Base-by-base conservation (phyloP, 2,888 invertebrate species). In the Volucella inanis region DNA sequence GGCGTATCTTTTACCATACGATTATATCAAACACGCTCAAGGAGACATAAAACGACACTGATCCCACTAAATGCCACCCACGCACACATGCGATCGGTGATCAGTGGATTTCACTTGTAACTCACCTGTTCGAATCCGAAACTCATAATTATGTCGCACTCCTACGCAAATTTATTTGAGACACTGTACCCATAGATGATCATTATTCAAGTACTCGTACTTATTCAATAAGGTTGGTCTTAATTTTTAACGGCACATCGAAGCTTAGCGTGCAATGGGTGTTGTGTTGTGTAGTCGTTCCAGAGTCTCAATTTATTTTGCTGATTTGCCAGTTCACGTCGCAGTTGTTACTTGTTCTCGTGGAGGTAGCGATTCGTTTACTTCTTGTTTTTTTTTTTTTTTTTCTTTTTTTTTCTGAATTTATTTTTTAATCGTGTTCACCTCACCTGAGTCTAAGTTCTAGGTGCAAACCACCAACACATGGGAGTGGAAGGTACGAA, bases 401-500 rank as follows among this genome's bases (percentile, higher is more conserved):
- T n/a, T n/a, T 22, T 43, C 14, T 52, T 8, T 18, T 47, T 52
- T 57, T 45, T 18, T n/a, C 65, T 31, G 31, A 31, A 31, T 38
- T 55, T 43, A 12, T 70, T 39, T 31, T 47, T 55, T 45, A 52
- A 81, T 82, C 81, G 81, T 82, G 81, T 82, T 50, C 77, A 72
- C 82, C 77, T 82, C 49, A 72, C 71, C 77, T 71, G 61, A 61
- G 82, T 67, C 71, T 67, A 55, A 67, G 77, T 72, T 55, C 65
- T 43, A 61, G 64, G 67, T 49, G 62, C 41, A 39, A 72, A 52
- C 52, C 22, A 47, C 11, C 14, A 50, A 47, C 52, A 47, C 49
- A 59, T 54, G 70, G 83, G 83, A 79, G 83, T 75, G 83, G 83
- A 70, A 31, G 31, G 6, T 31, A 22, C 22, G 22, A 3, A 3